Evolutionary conservation across 2,113 vertebrate species (phyloP), one percentile per base, ranked within the genome.

Genomic region (Hydrolagus affinis): DNA sequence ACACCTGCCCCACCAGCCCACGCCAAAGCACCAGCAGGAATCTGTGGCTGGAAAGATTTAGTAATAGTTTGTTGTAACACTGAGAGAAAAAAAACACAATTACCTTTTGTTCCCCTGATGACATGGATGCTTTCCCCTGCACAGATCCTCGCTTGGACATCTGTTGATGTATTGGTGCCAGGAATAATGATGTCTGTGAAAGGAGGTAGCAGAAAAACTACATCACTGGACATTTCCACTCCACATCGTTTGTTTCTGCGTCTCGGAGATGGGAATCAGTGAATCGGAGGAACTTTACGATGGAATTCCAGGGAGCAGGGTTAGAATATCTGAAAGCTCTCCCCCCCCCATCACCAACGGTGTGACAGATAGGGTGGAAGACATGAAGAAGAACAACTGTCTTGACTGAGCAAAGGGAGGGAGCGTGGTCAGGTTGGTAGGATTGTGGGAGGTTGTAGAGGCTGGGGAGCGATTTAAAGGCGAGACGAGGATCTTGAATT

Each of bases 121-220:
- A 99, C 94, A 83, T 99, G 97, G 89, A 99, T 98, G 88, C 96
- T 98, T 90, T 99, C 97, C 0, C 98, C 98, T 86, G 97, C 97
- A 85, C 93, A 95, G 86, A 99, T 99, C 86, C 96, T 94, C 75
- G 98, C 97, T 90, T 99, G 98, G 57, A 98, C 96, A 83, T 99
- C 97, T 19, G 96, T 97, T 85, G 95, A 93, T 87, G 96, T 98
- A 89, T 99, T 97, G 73, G 96, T 94, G 91, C 98, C 97, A n/a
- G 98, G 98, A 92, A 99, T 98, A 86, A 99, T 95, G 86, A 99
- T 99, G 93, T 99, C 98, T 99, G 90, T n/a, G 77, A 69, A 86
- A 77, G 1, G 23, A 87, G 30, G 11, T 12, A 83, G 28, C 86
- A 91, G 59, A 92, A 85, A 90, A 9, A 87, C 25, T 7, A 19